phyloP scores from a whole-genome alignment of 2,888 invertebrate genomes.

The Drosophila neoperkinsi region DNA sequence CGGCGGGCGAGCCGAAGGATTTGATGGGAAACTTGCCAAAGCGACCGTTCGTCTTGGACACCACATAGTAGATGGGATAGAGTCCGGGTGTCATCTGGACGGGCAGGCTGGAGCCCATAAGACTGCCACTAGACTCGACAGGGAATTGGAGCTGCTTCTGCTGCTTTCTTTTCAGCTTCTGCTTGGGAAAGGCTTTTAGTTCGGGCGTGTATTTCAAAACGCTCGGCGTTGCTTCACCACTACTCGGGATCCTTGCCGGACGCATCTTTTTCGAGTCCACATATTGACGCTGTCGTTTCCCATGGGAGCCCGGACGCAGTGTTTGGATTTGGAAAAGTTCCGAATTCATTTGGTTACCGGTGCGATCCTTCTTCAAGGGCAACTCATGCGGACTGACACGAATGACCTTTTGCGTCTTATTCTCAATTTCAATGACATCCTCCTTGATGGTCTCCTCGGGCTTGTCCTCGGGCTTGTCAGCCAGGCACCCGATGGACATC shows the following conservation, averaged over 20 bases:
- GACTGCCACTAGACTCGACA: constrained; percentile 53
- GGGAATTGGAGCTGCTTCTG: constrained; percentile 79
- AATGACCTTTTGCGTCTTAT: constrained; percentile 81
- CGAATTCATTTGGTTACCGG: constrained; percentile 71
- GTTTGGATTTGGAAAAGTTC: constrained; percentile 80
- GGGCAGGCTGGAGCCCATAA: constrained; percentile 61
- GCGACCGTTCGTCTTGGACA: constrained; percentile 82
- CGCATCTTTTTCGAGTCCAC: constrained; percentile 73
- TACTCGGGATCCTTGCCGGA: constrained; percentile 24
- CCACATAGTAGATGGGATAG: constrained; percentile 82
- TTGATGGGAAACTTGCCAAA: constrained; percentile 83
- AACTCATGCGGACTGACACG: constrained; percentile 80
- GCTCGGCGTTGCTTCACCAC: constrained; percentile 62
- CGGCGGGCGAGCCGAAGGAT: constrained; percentile 75
- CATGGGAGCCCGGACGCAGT: constrained; percentile 53
- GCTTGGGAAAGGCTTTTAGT: constrained; percentile 73
- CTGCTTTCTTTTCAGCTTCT: constrained; percentile 66
- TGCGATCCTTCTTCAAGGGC: constrained; percentile 66
- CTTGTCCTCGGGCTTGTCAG: constrained; percentile 35
- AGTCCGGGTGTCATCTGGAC: constrained; percentile 81
- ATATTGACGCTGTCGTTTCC: constrained; percentile 56
- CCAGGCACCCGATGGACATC: neutral
- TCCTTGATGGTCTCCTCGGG: constrained; percentile 68
- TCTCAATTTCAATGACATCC: constrained; percentile 80
- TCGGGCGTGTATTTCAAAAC: constrained; percentile 62